Percentiles rank a stretch among this genome's conserved stretches.
Evolutionary conservation across 2,888 invertebrate genomes (phyloP).

Genomic region (Adineta ricciae): DNA sequence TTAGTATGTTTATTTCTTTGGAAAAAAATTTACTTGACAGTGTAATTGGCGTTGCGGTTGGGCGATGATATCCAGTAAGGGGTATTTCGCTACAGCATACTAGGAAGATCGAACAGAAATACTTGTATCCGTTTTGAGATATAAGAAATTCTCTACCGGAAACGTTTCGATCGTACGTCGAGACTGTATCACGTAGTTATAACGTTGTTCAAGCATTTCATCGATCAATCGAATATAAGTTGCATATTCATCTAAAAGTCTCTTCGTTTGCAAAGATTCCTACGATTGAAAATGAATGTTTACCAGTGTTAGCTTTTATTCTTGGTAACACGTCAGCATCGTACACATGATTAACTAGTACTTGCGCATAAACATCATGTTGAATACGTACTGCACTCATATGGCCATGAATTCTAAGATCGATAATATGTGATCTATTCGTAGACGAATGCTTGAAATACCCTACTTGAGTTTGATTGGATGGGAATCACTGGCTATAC

Average conservation of each 20-base stretch:
- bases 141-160: neutral
- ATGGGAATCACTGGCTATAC: neutral
- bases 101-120: neutral
- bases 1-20: neutral
- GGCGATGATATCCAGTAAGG: neutral
- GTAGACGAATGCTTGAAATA: neutral
- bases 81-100: neutral
- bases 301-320: conserved; percentile 14
- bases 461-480: conserved; percentile 6
- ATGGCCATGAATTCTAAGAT: conserved; percentile 13
- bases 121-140: neutral
- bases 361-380: conserved; percentile 22
- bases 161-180: neutral
- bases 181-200: conserved; percentile 14
- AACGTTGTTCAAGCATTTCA: conserved; percentile 15
- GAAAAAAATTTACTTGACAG: conserved; percentile 7
- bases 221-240: conserved; percentile 14
- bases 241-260: neutral
- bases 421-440: too few relatives aligned
- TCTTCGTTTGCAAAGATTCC: neutral
- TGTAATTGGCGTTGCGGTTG: neutral
- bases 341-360: conserved; percentile 20
- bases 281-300: neutral
- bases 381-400: conserved; percentile 20
- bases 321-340: conserved; percentile 14